phyloP scores from a whole-genome alignment of 2,113 vertebrate species.

The human region DNA sequence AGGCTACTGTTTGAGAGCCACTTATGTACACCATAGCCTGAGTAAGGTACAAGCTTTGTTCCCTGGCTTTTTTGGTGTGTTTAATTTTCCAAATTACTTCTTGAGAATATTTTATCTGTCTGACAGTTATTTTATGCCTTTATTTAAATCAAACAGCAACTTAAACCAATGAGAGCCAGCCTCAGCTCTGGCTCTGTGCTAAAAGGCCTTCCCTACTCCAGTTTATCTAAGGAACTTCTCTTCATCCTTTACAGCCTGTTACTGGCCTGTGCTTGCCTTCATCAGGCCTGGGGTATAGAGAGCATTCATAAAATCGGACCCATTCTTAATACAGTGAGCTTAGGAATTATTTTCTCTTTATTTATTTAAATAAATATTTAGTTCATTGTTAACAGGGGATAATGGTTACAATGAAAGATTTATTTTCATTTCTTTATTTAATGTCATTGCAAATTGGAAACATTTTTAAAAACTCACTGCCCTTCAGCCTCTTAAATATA shows the following conservation, averaged over 20 bases:
- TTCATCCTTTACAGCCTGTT: background rate
- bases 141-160: background rate
- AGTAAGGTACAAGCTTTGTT: background rate
- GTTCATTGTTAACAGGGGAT: background rate
- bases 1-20: background rate
- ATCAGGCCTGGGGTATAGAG: background rate
- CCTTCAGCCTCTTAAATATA: background rate
- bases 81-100: conserved; percentile 19
- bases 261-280: background rate
- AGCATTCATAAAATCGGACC: background rate
- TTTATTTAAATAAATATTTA: conserved; percentile 41
- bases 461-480: background rate
- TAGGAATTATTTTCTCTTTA: background rate
- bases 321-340: background rate
- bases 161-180: background rate
- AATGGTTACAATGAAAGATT: conserved; percentile 17
- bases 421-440: background rate
- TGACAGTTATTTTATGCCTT: background rate
- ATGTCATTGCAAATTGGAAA: background rate
- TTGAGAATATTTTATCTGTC: background rate
- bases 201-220: background rate
- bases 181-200: background rate
- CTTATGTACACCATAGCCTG: background rate
- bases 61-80: background rate
- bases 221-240: background rate